Evolutionary conservation across 64 coral and sea anemone species (phyloP).

Genomic region (Actinia tenebrosa): DNA sequence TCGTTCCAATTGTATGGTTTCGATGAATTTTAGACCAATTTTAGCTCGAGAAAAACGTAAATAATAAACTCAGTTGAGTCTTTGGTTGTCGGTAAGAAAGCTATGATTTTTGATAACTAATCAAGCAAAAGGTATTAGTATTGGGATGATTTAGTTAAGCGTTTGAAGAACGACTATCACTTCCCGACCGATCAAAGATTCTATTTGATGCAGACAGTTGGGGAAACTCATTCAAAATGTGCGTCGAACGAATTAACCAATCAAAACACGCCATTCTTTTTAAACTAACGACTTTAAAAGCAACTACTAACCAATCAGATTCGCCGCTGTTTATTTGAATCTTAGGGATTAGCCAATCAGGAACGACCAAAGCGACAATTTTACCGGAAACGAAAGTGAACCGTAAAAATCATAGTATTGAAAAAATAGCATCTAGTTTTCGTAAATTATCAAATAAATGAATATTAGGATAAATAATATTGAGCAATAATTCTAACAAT

Average conservation of each 20-base stretch:
- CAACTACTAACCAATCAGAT: slow-evolving; percentile 30
- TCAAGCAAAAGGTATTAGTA: neutral
- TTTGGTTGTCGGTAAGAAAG: neutral
- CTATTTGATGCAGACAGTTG: slow-evolving; percentile 70
- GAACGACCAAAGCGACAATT: neutral
- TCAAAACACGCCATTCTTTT: neutral
- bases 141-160: neutral
- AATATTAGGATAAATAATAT: neutral
- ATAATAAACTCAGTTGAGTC: neutral
- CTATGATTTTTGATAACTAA: neutral
- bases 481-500: too few species aligned
- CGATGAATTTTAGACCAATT: neutral
- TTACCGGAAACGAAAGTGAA: neutral
- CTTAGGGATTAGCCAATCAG: neutral
- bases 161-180: neutral
- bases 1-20: slow-evolving; percentile 4
- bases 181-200: slow-evolving; percentile 9
- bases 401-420: neutral
- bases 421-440: neutral
- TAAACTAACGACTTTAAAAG: neutral
- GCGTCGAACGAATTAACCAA: slow-evolving; percentile 7
- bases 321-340: neutral
- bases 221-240: slow-evolving; percentile 76
- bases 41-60: neutral
- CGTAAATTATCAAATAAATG: neutral